These are phyloP conservation scores for Panagrolaimus sp. DNA, from an alignment of 1,140 invertebrate genomes.

Conservation along the genomic window DNA sequence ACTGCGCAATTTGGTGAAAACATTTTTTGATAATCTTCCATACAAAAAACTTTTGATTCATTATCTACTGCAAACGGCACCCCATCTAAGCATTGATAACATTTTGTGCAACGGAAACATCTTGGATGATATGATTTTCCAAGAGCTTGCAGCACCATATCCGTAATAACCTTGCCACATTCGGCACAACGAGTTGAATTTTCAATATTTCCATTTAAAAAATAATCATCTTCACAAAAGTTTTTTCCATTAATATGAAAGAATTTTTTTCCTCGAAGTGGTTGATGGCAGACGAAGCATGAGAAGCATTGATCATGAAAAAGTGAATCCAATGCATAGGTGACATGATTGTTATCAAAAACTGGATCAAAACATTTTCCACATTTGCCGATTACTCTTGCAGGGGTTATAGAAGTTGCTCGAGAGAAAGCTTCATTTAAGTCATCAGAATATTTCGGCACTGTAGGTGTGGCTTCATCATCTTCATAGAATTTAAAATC, in stretches of 20 bases:
- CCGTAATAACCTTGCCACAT: neutral
- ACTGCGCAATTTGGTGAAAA: constrained; percentile 94
- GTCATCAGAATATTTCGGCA: neutral
- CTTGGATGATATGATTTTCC: constrained; percentile 97
- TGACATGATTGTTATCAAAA: constrained; percentile 9
- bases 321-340: neutral
- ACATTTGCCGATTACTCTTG: neutral
- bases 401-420: neutral
- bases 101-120: constrained; percentile 93
- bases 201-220: neutral
- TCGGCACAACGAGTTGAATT: neutral
- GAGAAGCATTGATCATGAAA: constrained; percentile 10
- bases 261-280: neutral
- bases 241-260: constrained; percentile 1
- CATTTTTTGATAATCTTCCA: constrained; percentile 94
- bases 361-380: constrained; percentile 9
- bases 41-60: constrained; percentile 96
- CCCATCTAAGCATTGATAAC: constrained; percentile 93
- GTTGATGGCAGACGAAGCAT: constrained; percentile 1
- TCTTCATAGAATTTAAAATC: too few relatives aligned
- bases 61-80: constrained; percentile 94
- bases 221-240: constrained; percentile 8
- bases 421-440: neutral
- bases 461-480: too few relatives aligned
- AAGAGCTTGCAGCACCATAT: constrained; percentile 78